phyloP scores from a whole-genome alignment of 2,113 vertebrate genomes.

The Coryphaenoides rupestris region DNA sequence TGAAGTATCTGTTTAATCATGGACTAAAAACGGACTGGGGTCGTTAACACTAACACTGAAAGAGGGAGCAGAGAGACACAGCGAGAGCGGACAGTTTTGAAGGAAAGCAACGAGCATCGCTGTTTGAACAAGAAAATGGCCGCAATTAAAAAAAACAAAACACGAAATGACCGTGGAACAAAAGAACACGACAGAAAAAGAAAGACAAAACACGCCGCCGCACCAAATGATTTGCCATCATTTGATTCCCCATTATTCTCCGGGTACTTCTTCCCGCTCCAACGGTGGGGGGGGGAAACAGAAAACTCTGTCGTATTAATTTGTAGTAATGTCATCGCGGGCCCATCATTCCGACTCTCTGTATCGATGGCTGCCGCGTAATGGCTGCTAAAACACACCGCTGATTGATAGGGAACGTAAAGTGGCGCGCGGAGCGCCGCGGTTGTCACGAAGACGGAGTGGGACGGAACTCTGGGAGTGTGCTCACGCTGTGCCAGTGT shows the following conservation, averaged over 20 bases:
- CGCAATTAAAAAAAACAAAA: conserved; percentile 74
- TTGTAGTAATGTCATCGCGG: conserved; percentile 75
- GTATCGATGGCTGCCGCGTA: conserved; percentile 78
- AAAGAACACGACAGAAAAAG: background rate
- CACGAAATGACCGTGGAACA: no score
- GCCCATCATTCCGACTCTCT: conserved; percentile 79
- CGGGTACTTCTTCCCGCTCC: conserved; percentile 45
- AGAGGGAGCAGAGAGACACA: no score
- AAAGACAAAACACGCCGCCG: background rate
- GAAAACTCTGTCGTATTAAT: conserved; percentile 78
- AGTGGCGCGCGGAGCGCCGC: conserved; percentile 82
- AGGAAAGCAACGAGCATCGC: conserved; percentile 24
- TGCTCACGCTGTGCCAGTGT: conserved; percentile 9
- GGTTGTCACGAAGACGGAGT: conserved; percentile 75
- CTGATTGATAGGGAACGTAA: conserved; percentile 85
- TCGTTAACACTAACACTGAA: no score
- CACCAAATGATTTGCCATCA: conserved; percentile 70
- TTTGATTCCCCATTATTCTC: conserved; percentile 67
- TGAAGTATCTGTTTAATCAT: no score
- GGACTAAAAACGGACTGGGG: no score
- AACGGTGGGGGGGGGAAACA: conserved; percentile 49
- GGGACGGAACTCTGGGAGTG: conserved; percentile 58
- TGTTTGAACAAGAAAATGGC: conserved; percentile 35
- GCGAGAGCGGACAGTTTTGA: conserved; percentile 3
- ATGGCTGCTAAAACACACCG: conserved; percentile 83